Base-by-base conservation (phyloP, 2,113 vertebrate genomes). In the Uria lomvia region DNA sequence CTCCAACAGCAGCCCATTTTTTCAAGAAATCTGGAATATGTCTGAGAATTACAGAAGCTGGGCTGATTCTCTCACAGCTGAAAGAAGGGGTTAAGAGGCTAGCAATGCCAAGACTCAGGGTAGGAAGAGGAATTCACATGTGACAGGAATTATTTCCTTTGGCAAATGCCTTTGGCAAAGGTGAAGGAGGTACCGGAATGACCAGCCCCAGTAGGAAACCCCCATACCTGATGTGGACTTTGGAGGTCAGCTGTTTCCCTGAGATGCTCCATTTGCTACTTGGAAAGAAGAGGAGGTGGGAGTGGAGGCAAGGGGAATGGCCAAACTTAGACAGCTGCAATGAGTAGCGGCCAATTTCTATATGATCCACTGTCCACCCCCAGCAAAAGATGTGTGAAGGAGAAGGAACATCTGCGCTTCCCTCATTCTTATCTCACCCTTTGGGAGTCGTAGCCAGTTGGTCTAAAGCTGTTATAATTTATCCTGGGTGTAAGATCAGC, bases 371-470 rank as follows among this genome's bases (percentile, higher is more conserved):
- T 95, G 93, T 85, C 84, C 91, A 95, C 66, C 86, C 91, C 84
- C 71, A 90, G 77, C 77, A 79, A 94, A 88, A 93, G 81, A 90
- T 49, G 84, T 95, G 91, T 43, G 81, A 88, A 76, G 52, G 65
- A 95, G 38, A 89, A 96, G 66, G 65, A 97, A 96, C 96, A 96
- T 90, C 96, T 96, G 95, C 5, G 4, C 65, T 95, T 91, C 49
- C 36, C 53, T 94, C 92, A 91, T 85, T 89, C 86, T 95, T 90
- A 78, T 94, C 76, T 95, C 4, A 0, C 73, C 62, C 86, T 76
- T 36, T 38, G 91, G 66, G 88, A 95, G 86, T 81, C 5, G 0
- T 12, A 91, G 49, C 5, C 40, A 68, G 68, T 65, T 62, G 84
- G 40, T 66, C 68, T 75, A 50, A 92, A 81, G 79, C 38, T 63